These are phyloP conservation scores for Alviniconcha marisindica DNA, from an alignment of 1,140 invertebrate genomes.

Conservation along the genomic window DNA sequence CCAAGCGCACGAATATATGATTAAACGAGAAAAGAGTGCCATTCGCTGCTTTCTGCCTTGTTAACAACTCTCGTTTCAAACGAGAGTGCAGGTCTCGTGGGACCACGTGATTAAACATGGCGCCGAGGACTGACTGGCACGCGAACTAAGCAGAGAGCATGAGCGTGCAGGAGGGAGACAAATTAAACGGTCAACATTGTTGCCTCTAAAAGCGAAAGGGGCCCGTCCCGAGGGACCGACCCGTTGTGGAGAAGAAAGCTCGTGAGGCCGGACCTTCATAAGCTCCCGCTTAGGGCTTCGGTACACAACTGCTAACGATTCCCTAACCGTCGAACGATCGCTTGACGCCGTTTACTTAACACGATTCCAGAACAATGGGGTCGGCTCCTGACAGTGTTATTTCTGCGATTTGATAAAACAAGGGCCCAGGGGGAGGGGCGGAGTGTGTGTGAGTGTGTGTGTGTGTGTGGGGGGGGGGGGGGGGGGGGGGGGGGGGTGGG, in stretches of 20 bases:
- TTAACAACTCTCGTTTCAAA: constrained; percentile 25
- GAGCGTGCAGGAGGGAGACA: not conserved
- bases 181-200: constrained; percentile 29
- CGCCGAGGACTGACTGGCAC: not conserved
- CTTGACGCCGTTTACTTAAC: not conserved
- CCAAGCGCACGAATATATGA: not conserved
- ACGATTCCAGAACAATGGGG: not conserved
- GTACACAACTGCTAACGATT: constrained; percentile 10
- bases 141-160: not conserved
- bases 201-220: constrained; percentile 3
- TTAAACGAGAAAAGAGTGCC: not conserved
- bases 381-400: constrained; percentile 14
- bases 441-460: no score
- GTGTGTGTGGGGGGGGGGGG: no score
- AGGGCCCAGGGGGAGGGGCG: not conserved
- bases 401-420: constrained; percentile 32
- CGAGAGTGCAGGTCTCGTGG: constrained; percentile 27
- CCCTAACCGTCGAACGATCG: constrained; percentile 22
- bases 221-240: not conserved
- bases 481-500: no score
- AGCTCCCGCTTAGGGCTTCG: not conserved
- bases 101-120: constrained; percentile 30
- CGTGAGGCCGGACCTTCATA: not conserved
- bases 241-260: not conserved
- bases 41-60: not conserved